Base-by-base conservation (phyloP, 92 coral and sea anemone genomes). In the Blastomussa wellsi region DNA sequence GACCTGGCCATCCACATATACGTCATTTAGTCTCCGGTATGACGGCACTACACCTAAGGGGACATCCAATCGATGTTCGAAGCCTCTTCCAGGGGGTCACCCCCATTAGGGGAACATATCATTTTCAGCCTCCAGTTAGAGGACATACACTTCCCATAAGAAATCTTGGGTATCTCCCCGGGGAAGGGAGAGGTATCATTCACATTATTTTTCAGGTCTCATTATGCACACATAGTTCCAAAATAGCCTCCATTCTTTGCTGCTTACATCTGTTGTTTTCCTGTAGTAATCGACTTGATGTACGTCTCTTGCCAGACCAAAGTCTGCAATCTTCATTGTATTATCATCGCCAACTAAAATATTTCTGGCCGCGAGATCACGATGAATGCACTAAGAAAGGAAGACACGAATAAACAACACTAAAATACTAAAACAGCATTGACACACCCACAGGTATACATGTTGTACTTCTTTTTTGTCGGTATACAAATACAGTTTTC, bases 191-290 rank as follows among this genome's bases (percentile, higher is more conserved):
- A n/a, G n/a, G 5, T 44, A 8, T 57, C 29, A 57, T 22, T 22
- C 1, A 24, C 29, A 8, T 55, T n/a, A n/a, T n/a, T n/a, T 20
- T 20, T 20, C 26, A 55, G 60, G 7, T 55, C 22, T 55, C 28
- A 55, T 20, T 55, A 0, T 52, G 8, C 55, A 49, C 55, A 49
- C 19, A 49, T 12, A 49, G 55, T 19, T 49, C 55, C 55, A 12
- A 49, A 7, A 2, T 49, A 20, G 10, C 28, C 14, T 9, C 22
- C 32, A 47, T 37, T 31, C 8, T 13, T 39, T 74, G 13, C 1
- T 62, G 87, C 99, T 91, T 80, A 96, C 99, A 55, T 96, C 99
- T 42, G 99, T 96, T 85, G 99, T 96, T 86, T 96, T 96, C 77
- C 99, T 89, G 91, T 96, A 96, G 77, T 96, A 96, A 82, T 96